Evolutionary conservation across 2,113 vertebrate genomes (phyloP).

Genomic region (Hydrolagus affinis): DNA sequence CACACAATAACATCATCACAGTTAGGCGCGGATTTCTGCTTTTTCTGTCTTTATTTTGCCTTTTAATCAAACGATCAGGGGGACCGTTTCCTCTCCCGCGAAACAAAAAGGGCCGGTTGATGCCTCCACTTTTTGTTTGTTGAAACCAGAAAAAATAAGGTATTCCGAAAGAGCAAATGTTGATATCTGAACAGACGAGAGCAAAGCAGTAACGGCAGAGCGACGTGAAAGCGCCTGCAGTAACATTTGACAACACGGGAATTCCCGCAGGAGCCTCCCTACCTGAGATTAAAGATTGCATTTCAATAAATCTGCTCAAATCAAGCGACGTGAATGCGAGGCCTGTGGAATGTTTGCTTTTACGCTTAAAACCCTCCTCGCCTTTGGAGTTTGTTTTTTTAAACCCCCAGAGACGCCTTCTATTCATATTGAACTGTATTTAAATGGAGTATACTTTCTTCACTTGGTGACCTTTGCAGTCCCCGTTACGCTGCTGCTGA

Average conservation of each 20-base stretch:
- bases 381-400: slow-evolving; percentile 32
- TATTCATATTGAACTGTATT: slow-evolving; percentile 50
- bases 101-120: slow-evolving; percentile 52
- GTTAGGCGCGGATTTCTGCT: not conserved
- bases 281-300: slow-evolving; percentile 71
- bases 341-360: slow-evolving; percentile 41
- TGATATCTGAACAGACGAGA: slow-evolving; percentile 66
- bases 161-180: slow-evolving; percentile 82
- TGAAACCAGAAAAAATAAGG: slow-evolving; percentile 68
- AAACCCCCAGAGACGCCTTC: slow-evolving; percentile 50
- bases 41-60: not conserved
- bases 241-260: slow-evolving; percentile 58
- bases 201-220: slow-evolving; percentile 47
- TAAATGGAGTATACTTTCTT: slow-evolving; percentile 43
- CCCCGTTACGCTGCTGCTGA: not conserved
- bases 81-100: slow-evolving; percentile 38
- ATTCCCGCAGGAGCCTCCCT: slow-evolving; percentile 54
- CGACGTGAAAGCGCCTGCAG: slow-evolving; percentile 54
- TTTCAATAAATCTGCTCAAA: slow-evolving; percentile 67
- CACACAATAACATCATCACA: slow-evolving; percentile 19
- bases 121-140: slow-evolving; percentile 46
- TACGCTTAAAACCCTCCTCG: slow-evolving; percentile 40
- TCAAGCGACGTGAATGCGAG: slow-evolving; percentile 49
- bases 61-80: slow-evolving; percentile 35
- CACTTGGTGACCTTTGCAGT: slow-evolving; percentile 28